A percentile compares a stretch with the other conserved stretches of the same genome.
Conservation (phyloP, 2,113 vertebrate species). For the Cercopithecus mona region DNA sequence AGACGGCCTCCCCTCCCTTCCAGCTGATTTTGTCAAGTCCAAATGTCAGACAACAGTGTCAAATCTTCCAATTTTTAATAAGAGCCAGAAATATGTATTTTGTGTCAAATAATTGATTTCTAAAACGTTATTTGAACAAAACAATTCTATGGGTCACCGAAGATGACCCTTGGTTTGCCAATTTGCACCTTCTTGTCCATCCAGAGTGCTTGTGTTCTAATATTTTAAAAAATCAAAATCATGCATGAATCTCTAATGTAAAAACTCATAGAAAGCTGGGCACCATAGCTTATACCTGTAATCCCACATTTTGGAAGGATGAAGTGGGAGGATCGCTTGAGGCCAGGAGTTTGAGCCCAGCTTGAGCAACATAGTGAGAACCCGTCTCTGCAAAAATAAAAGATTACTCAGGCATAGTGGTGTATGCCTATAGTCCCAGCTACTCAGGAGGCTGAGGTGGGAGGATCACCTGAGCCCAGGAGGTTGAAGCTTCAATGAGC, state of each 20-base stretch:
- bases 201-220: rapidly evolving
- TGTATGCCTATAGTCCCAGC: no score
- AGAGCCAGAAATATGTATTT: not conserved
- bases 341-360: no score
- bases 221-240: not conserved
- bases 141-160: not conserved
- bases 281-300: no score
- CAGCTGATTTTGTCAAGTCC: rapidly evolving
- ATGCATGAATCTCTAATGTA: rapidly evolving
- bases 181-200: not conserved
- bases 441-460: no score
- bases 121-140: no score
- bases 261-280: not conserved
- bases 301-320: no score
- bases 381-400: no score
- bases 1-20: rapidly evolving
- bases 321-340: no score
- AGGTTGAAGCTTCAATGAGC: no score
- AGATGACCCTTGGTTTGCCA: rapidly evolving
- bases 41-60: rapidly evolving
- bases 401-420: no score
- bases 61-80: rapidly evolving
- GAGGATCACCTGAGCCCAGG: no score
- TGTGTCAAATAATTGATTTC: not conserved
- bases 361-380: no score